Evolutionary conservation across 2,797 vertebrate genomes (phyloP).

Genomic region (Cyclura pinguis): DNA sequence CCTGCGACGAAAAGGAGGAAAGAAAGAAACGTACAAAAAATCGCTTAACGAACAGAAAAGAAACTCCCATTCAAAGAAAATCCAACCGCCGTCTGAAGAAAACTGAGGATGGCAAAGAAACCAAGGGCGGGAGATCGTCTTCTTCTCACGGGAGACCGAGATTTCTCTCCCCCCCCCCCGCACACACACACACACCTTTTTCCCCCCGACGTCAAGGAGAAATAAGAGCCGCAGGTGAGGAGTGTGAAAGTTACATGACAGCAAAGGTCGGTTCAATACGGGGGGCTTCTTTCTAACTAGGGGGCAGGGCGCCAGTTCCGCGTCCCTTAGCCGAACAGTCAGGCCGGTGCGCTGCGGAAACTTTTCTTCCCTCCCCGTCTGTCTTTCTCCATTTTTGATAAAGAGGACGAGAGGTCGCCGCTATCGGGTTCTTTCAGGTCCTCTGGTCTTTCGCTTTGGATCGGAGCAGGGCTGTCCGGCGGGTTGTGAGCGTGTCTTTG

Average conservation of each 20-base stretch:
- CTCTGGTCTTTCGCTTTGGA: background rate
- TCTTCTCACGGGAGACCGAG: background rate
- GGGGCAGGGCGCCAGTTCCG: background rate
- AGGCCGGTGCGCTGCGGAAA: too few species aligned
- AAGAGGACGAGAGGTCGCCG: background rate
- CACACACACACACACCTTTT: too few species aligned
- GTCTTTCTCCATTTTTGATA: background rate
- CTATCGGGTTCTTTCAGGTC: background rate
- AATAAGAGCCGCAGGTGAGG: background rate
- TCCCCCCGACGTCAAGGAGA: background rate
- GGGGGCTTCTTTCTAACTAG: too few species aligned
- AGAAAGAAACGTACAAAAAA: background rate
- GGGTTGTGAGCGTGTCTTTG: background rate
- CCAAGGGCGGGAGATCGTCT: background rate
- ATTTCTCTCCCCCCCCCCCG: background rate
- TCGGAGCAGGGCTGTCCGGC: background rate
- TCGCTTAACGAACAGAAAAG: background rate
- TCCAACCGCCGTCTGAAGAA: slow-evolving; percentile 37
- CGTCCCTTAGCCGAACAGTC: too few species aligned
- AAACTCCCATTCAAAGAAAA: slow-evolving; percentile 27
- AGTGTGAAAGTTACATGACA: background rate
- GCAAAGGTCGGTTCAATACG: background rate
- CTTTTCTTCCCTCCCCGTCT: background rate
- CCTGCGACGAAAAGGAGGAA: slow-evolving; percentile 68
- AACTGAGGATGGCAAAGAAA: background rate